These are phyloP conservation scores for Pomacea canaliculata DNA, from an alignment of 2,888 invertebrate genomes.

Conservation along the genomic window DNA sequence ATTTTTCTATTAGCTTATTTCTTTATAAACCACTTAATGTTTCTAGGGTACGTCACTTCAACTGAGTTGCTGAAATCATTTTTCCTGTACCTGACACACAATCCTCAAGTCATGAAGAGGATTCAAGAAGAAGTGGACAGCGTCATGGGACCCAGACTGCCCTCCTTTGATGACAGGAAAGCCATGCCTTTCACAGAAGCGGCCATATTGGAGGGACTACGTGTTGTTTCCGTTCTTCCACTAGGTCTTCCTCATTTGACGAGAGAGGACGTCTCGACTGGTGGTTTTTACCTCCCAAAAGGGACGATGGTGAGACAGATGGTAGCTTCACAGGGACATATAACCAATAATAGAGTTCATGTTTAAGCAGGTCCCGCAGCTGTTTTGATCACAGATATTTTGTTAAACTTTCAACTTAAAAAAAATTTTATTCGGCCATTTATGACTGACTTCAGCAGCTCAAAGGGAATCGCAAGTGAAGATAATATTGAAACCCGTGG, in stretches of 20 bases:
- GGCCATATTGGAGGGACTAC: not conserved
- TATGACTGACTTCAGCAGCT: no score
- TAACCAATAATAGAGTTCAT: no score
- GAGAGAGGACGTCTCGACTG: not conserved
- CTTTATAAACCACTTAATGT: no score
- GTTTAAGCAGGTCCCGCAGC: no score
- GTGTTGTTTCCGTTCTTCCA: not conserved
- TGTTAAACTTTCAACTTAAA: no score
- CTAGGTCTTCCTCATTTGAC: not conserved
- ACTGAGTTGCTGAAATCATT: not conserved
- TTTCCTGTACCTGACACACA: not conserved
- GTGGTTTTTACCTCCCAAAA: not conserved
- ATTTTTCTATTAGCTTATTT: no score
- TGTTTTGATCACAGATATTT: no score
- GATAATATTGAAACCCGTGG: no score
- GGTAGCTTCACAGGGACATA: no score
- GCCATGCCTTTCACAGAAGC: not conserved
- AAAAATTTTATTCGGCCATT: no score
- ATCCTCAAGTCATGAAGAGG: not conserved
- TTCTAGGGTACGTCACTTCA: not conserved
- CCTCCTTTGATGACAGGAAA: not conserved
- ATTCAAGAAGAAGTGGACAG: not conserved
- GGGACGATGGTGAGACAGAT: not conserved
- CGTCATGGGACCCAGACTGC: not conserved
- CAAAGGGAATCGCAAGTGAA: no score